These are phyloP conservation scores for Pocillopora meandrina DNA, from an alignment of 92 coral and sea anemone genomes.

Conservation along the genomic window DNA sequence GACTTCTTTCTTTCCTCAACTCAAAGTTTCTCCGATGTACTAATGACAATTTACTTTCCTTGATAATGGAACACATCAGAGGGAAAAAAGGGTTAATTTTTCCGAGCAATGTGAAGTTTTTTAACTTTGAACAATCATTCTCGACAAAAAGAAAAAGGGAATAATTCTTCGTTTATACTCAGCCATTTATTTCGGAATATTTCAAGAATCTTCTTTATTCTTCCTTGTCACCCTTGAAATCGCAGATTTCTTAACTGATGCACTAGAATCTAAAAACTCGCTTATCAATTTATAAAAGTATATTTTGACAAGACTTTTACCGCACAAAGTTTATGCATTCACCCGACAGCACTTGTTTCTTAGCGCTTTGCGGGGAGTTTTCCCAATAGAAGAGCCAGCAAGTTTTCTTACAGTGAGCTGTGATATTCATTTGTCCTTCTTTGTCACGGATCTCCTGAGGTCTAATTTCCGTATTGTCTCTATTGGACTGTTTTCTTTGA, in stretches of 20 bases:
- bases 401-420: neutral
- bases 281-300: slow-evolving; percentile 1
- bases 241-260: too few species aligned
- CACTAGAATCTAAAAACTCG: neutral
- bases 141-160: too few species aligned
- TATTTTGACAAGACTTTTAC: neutral
- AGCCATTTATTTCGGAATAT: too few species aligned
- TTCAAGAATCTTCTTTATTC: too few species aligned
- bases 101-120: neutral
- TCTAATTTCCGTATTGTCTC: neutral
- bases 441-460: neutral
- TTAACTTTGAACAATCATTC: neutral
- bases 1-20: neutral
- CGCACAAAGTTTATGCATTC: neutral
- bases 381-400: neutral
- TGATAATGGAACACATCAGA: neutral
- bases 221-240: too few species aligned
- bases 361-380: neutral
- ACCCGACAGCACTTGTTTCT: neutral
- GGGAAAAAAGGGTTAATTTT: neutral
- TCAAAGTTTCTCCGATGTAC: neutral
- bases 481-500: slow-evolving; percentile 9
- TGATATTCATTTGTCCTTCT: neutral
- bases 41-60: slow-evolving; percentile 4
- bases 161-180: too few species aligned